Evolutionary conservation across 2,797 vertebrate genomes (phyloP).

Genomic region (Allobates femoralis): DNA sequence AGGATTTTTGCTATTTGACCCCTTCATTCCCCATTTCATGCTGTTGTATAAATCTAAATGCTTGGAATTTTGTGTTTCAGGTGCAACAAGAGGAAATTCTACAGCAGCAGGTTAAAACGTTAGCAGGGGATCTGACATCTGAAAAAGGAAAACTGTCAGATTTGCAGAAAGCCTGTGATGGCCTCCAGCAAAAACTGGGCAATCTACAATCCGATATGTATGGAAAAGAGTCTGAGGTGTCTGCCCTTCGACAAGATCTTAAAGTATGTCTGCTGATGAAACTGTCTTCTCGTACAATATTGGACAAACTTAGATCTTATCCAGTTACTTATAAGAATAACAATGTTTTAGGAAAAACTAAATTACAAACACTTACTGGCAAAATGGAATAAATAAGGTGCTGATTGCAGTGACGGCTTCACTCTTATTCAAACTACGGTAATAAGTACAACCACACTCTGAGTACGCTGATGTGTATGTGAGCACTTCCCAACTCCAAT

Average conservation of each 20-base stretch:
- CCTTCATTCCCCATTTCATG: too few species aligned
- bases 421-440: too few species aligned
- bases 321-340: not conserved
- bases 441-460: too few species aligned
- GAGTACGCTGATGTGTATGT: too few species aligned
- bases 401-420: too few species aligned
- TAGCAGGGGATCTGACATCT: constrained; percentile 79
- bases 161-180: constrained; percentile 79
- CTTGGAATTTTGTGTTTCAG: constrained; percentile 73
- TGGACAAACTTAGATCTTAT: not conserved
- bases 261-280: constrained; percentile 77
- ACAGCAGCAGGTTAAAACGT: constrained; percentile 77
- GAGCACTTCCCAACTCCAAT: too few species aligned
- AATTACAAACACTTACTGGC: too few species aligned
- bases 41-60: not conserved
- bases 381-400: too few species aligned
- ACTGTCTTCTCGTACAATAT: not conserved
- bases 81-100: constrained; percentile 83
- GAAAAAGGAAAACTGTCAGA: constrained; percentile 79
- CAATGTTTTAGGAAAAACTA: not conserved
- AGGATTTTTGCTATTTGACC: too few species aligned
- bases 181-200: constrained; percentile 77
- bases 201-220: constrained; percentile 90
- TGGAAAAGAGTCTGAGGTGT: constrained; percentile 93
- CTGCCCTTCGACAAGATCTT: constrained; percentile 91